These are phyloP conservation scores for Drosophila takahashii DNA, from an alignment of 1,140 invertebrate species.

Conservation along the genomic window DNA sequence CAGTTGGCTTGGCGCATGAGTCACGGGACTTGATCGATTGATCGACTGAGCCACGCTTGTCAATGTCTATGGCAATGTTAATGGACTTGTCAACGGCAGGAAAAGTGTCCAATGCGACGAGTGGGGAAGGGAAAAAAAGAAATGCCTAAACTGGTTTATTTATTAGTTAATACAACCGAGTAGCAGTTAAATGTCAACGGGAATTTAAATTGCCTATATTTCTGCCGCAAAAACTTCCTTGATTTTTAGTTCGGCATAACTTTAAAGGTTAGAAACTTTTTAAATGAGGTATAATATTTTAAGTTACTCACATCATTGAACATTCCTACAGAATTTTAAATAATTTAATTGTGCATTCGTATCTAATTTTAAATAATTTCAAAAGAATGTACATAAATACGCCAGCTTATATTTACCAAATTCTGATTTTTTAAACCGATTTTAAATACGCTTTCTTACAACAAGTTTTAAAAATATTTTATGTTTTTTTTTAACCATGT, in stretches of 20 bases:
- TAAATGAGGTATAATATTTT: no score
- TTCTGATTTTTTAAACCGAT: not conserved
- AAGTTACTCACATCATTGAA: no score
- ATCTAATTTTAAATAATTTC: no score
- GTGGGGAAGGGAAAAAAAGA: not conserved
- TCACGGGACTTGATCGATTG: conserved; percentile 18
- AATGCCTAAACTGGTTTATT: conserved; percentile 8
- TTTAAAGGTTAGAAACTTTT: not conserved
- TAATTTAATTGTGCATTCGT: no score
- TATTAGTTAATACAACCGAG: not conserved
- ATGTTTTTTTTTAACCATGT: no score
- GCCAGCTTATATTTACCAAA: no score
- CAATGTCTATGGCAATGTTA: conserved; percentile 46
- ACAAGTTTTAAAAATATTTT: not conserved
- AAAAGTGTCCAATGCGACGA: not conserved
- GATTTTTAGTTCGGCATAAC: not conserved
- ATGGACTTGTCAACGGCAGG: conserved; percentile 27
- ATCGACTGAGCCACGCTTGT: conserved; percentile 19
- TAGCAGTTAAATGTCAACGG: not conserved
- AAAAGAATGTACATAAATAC: no score
- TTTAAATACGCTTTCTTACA: not conserved
- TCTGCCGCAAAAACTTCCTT: not conserved
- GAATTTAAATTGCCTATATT: not conserved
- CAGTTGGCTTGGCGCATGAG: conserved; percentile 24
- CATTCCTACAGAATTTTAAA: no score